These are phyloP conservation scores for Cynopterus brachyotis DNA, from an alignment of 2,113 vertebrate genomes.

Conservation along the genomic window DNA sequence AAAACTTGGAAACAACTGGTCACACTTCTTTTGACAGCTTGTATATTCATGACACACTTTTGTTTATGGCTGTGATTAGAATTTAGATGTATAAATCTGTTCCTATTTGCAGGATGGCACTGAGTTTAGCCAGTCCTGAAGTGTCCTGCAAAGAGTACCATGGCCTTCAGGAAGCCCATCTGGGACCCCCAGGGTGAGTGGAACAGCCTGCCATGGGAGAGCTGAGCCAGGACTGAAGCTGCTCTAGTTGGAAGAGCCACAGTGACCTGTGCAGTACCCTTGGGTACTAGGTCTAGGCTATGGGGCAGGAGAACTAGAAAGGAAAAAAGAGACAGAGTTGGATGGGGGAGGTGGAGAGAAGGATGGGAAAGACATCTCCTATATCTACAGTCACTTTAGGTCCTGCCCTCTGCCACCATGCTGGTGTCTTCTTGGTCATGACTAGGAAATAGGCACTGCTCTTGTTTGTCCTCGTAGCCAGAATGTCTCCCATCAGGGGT, in stretches of 20 bases:
- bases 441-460: not conserved
- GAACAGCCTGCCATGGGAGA: fast-evolving
- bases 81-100: not conserved
- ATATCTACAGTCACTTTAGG: too few relatives aligned
- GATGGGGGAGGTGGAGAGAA: not conserved
- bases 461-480: not conserved
- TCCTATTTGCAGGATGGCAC: not conserved
- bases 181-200: not conserved
- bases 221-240: too few relatives aligned
- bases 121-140: not conserved
- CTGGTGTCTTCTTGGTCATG: fast-evolving
- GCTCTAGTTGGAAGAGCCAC: not conserved
- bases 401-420: not conserved
- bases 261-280: not conserved
- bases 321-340: not conserved
- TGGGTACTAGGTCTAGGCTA: not conserved
- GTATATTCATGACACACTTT: not conserved
- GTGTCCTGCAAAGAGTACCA: not conserved
- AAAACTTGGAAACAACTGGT: not conserved
- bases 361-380: not conserved
- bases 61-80: not conserved
- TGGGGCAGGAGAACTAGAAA: not conserved
- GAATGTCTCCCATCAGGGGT: not conserved
- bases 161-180: not conserved
- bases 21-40: not conserved